Conservation (phyloP, 1,140 invertebrate genomes). For the Scylla paramamosain region DNA sequence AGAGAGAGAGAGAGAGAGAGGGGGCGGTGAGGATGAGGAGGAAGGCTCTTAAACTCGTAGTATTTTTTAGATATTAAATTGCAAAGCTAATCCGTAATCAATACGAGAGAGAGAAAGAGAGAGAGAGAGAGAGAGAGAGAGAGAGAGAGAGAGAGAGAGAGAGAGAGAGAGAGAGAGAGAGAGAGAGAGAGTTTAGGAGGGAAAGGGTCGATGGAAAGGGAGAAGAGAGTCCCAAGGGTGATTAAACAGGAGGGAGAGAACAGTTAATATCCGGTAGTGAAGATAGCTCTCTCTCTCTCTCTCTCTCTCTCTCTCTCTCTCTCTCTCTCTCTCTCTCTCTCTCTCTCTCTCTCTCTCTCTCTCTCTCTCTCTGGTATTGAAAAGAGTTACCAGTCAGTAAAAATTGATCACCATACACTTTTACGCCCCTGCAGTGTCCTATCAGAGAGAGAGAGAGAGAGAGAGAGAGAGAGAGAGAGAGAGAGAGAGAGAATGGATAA, state of each 20-base stretch:
- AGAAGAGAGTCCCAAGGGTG: conserved; percentile 30
- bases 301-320: background rate
- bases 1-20: conserved; percentile 21
- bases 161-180: background rate
- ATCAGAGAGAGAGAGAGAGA: background rate
- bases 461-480: conserved; percentile 6
- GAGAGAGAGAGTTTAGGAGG: background rate
- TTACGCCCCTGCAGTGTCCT: too few species aligned
- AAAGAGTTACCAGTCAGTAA: too few species aligned
- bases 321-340: background rate
- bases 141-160: background rate
- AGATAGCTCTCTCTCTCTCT: conserved; percentile 26
- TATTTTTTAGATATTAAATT: conserved; percentile 24
- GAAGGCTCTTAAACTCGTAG: background rate
- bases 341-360: background rate
- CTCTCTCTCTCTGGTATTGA: too few species aligned
- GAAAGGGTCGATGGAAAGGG: background rate
- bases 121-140: too few species aligned
- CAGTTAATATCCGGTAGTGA: conserved; percentile 21
- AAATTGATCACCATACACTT: too few species aligned
- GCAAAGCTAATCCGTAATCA: conserved; percentile 18
- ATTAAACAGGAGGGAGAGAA: background rate
- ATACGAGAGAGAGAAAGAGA: background rate
- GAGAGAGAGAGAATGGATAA: conserved; percentile 10
- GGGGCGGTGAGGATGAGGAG: background rate